Conservation (phyloP, 1,140 invertebrate species). For the Delia radicum region DNA sequence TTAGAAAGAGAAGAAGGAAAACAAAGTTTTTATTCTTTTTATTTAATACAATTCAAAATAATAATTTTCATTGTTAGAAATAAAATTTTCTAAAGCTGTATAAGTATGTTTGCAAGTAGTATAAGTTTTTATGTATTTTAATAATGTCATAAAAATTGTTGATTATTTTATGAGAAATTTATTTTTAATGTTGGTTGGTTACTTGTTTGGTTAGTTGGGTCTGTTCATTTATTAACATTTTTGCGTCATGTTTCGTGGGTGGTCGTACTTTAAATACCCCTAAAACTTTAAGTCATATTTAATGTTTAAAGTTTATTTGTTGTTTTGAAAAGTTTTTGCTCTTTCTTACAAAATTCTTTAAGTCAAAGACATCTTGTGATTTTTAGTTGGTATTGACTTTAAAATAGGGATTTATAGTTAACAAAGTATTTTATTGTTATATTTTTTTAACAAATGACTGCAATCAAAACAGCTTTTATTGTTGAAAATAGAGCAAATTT, state of each 20-base stretch:
- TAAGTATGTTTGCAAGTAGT: neutral
- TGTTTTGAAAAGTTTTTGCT: slow-evolving; percentile 6
- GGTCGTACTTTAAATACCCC: neutral
- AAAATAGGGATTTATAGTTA: slow-evolving; percentile 19
- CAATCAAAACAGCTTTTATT: slow-evolving; percentile 21
- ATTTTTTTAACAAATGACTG: slow-evolving; percentile 24
- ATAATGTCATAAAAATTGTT: neutral
- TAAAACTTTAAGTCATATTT: slow-evolving; percentile 11
- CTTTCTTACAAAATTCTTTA: too few relatives aligned
- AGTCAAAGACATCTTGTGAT: neutral
- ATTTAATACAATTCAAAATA: neutral
- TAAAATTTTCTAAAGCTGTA: slow-evolving; percentile 1
- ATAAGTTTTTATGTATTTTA: neutral
- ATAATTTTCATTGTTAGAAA: neutral
- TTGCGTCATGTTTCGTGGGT: neutral
- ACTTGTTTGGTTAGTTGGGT: neutral
- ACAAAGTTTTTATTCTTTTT: too few relatives aligned
- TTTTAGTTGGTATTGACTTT: slow-evolving; percentile 3
- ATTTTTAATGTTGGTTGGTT: neutral
- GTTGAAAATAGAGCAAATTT: neutral
- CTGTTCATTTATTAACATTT: neutral
- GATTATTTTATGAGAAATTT: neutral
- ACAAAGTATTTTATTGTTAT: slow-evolving; percentile 13
- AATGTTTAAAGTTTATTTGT: slow-evolving; percentile 7
- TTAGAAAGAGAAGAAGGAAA: too few relatives aligned